Conservation (phyloP, 2,113 vertebrate genomes). For the Chionis minor region DNA sequence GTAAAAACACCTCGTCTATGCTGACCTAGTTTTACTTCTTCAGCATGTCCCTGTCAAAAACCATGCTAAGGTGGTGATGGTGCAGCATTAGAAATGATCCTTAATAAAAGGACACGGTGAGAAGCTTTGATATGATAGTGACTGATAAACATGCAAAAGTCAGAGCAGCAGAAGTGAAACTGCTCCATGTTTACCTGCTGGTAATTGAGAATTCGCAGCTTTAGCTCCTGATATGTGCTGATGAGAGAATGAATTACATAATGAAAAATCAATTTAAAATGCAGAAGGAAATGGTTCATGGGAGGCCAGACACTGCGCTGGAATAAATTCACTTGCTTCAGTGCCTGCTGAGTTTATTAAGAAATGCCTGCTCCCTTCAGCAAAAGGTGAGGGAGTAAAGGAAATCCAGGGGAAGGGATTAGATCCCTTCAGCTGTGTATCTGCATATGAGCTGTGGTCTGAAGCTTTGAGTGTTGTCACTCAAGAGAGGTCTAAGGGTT, state of each 20-base stretch:
- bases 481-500: background rate
- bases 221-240: background rate
- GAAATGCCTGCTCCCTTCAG: background rate
- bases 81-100: background rate
- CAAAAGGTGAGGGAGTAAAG: background rate
- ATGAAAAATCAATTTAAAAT: background rate
- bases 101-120: background rate
- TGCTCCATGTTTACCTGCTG: background rate
- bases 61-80: background rate
- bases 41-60: background rate
- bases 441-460: rapidly evolving
- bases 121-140: background rate
- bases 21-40: background rate
- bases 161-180: background rate
- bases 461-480: background rate
- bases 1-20: background rate
- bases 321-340: background rate
- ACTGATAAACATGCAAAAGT: background rate
- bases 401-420: background rate
- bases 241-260: background rate
- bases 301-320: background rate
- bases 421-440: background rate
- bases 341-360: background rate
- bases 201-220: background rate
- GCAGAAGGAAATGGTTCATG: background rate